These are phyloP conservation scores for Thymelicus lineola DNA, from an alignment of 2,888 invertebrate genomes.

Conservation along the genomic window DNA sequence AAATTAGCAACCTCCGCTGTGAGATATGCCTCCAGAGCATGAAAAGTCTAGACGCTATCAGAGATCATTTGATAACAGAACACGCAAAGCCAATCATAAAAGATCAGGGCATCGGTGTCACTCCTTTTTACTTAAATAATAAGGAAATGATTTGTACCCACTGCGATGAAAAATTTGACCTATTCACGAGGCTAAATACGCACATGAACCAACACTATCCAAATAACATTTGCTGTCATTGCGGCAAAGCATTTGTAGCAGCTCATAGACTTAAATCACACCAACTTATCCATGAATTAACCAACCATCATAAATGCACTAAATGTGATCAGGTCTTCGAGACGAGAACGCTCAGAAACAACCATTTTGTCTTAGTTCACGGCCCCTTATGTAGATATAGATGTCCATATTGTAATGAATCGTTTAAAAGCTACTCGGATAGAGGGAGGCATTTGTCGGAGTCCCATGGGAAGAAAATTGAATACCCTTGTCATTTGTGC, in stretches of 20 bases:
- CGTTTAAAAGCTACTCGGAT: slow-evolving; percentile 65
- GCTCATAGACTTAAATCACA: slow-evolving; percentile 65
- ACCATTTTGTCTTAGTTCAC: slow-evolving; percentile 60
- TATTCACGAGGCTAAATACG: slow-evolving; percentile 68
- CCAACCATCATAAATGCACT: slow-evolving; percentile 56
- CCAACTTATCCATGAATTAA: slow-evolving; percentile 58
- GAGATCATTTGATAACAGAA: slow-evolving; percentile 59
- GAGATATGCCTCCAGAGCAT: slow-evolving; percentile 58
- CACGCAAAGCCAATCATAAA: slow-evolving; percentile 63
- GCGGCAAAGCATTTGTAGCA: slow-evolving; percentile 71
- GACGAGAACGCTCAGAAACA: slow-evolving; percentile 56
- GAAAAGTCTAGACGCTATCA: slow-evolving; percentile 57
- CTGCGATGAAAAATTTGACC: slow-evolving; percentile 62
- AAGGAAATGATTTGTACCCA: slow-evolving; percentile 61
- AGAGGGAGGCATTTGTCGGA: slow-evolving; percentile 61
- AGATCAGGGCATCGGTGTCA: slow-evolving; percentile 63
- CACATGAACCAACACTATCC: slow-evolving; percentile 76
- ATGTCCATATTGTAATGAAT: slow-evolving; percentile 67
- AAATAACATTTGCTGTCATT: slow-evolving; percentile 70
- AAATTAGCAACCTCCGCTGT: slow-evolving; percentile 66
- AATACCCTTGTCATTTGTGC: slow-evolving; percentile 71
- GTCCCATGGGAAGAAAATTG: slow-evolving; percentile 62
- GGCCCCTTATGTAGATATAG: slow-evolving; percentile 56
- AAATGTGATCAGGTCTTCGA: slow-evolving; percentile 64
- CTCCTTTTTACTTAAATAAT: slow-evolving; percentile 61